Conservation (phyloP, 2,797 vertebrate genomes). For the Myotis myotis region DNA sequence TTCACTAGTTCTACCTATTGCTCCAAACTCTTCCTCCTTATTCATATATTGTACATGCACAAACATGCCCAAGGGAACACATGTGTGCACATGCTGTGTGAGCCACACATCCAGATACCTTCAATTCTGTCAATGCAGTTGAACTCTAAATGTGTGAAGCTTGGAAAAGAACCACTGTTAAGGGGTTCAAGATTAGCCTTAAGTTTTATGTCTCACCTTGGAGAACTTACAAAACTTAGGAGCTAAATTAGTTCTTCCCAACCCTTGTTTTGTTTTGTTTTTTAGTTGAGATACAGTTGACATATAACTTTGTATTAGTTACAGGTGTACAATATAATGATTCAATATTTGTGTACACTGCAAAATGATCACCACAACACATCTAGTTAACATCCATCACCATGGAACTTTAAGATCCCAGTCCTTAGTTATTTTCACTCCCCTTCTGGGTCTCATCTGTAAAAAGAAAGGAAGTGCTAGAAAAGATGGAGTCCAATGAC, state of each 20-base stretch:
- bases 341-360: neutral
- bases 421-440: slow-evolving; percentile 15
- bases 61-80: neutral
- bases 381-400: neutral
- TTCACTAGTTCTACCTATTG: neutral
- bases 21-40: neutral
- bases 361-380: neutral
- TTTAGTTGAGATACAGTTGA: neutral
- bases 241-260: slow-evolving; percentile 2
- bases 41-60: neutral
- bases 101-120: neutral
- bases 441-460: neutral
- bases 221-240: slow-evolving; percentile 7
- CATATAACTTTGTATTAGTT: neutral
- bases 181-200: neutral
- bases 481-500: neutral
- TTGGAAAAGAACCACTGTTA: slow-evolving; percentile 16
- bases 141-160: slow-evolving; percentile 10
- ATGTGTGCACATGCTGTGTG: neutral
- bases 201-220: slow-evolving; percentile 13
- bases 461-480: slow-evolving; percentile 32
- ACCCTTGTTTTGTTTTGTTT: neutral
- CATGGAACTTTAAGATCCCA: neutral
- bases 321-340: neutral
- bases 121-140: slow-evolving; percentile 9